These are phyloP conservation scores for Nasonia longicornis DNA, from an alignment of 1,140 invertebrate genomes.

Conservation along the genomic window DNA sequence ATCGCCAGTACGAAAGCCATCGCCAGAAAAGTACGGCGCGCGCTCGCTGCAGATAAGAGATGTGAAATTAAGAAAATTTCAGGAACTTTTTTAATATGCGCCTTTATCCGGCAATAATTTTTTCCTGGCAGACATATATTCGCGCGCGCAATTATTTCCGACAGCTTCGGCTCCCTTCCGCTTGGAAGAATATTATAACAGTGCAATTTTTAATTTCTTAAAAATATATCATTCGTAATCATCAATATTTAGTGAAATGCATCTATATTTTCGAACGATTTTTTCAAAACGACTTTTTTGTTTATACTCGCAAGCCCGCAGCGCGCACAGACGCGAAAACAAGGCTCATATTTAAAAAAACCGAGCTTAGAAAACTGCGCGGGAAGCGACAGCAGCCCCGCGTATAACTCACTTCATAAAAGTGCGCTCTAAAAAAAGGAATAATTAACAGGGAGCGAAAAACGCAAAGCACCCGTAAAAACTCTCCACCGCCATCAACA, in stretches of 20 bases:
- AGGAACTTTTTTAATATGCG: conserved; percentile 3
- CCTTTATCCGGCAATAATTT: background rate
- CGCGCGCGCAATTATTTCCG: background rate
- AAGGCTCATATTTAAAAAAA: background rate
- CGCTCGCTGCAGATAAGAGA: background rate
- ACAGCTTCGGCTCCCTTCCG: background rate
- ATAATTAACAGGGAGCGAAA: conserved; percentile 16
- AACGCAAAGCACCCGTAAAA: conserved; percentile 22
- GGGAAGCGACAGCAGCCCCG: background rate
- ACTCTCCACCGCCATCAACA: conserved; percentile 27
- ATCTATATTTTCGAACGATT: too few relatives aligned
- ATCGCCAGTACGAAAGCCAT: conserved; percentile 11
- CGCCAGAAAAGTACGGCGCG: background rate
- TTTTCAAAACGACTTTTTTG: background rate
- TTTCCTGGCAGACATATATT: background rate
- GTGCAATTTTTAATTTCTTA: too few relatives aligned
- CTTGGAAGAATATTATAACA: too few relatives aligned
- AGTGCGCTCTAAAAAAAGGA: conserved; percentile 10
- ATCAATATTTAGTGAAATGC: too few relatives aligned
- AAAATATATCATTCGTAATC: too few relatives aligned
- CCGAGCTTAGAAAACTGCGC: background rate
- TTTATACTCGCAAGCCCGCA: background rate
- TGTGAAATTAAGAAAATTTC: conserved; percentile 16
- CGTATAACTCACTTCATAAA: background rate
- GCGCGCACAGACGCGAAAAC: background rate